These are phyloP conservation scores for Enoplolaimus lenunculus DNA, from an alignment of 2,888 invertebrate species.

Conservation along the genomic window DNA sequence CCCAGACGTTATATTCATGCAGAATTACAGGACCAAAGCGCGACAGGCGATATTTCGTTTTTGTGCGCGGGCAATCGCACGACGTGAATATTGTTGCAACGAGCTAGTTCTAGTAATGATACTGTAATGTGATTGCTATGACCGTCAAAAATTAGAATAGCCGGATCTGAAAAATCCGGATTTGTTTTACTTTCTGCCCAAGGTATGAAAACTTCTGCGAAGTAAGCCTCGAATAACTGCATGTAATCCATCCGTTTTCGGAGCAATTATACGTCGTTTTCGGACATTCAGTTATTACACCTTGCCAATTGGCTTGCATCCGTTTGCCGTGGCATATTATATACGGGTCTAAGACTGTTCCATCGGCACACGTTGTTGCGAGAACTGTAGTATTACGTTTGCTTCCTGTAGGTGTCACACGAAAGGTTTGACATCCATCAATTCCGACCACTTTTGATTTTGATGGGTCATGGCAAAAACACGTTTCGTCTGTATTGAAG, in stretches of 20 bases:
- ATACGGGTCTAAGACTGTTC: not conserved
- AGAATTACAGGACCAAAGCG: not conserved
- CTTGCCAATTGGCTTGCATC: not conserved
- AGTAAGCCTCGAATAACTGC: not conserved
- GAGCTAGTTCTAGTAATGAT: not conserved
- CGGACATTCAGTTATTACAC: not conserved
- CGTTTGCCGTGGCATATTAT: not conserved
- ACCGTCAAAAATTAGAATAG: not conserved
- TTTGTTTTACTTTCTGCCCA: not conserved
- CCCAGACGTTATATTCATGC: not conserved
- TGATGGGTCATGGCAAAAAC: not conserved
- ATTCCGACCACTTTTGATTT: not conserved
- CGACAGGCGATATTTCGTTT: not conserved
- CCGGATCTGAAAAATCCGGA: not conserved
- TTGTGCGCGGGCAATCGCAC: not conserved
- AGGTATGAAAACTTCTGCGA: not conserved
- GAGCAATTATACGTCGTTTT: not conserved
- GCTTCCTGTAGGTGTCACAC: not conserved
- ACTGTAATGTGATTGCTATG: not conserved
- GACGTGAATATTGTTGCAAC: not conserved
- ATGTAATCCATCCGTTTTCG: not conserved
- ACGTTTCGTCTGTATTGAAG: not conserved
- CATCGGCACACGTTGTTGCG: not conserved
- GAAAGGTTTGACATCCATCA: not conserved
- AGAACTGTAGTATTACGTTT: not conserved